These are phyloP conservation scores for Eupithecia tripunctaria DNA, from an alignment of 2,888 invertebrate species.

Conservation along the genomic window DNA sequence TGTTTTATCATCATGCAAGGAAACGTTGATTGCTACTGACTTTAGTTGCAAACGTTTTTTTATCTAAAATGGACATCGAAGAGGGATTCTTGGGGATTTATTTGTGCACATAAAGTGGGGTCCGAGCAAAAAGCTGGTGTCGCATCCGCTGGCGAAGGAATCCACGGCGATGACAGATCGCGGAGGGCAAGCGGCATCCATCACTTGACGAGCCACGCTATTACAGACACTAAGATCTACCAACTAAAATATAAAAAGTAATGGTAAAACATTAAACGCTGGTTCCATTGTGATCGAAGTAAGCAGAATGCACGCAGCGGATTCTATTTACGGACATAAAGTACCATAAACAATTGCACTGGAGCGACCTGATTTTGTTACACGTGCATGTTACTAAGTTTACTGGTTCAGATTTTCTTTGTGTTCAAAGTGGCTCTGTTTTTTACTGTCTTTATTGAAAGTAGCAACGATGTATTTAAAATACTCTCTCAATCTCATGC, in stretches of 20 bases:
- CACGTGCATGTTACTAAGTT: conserved; percentile 11
- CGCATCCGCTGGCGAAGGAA: conserved; percentile 51
- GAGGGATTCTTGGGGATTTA: conserved; percentile 43
- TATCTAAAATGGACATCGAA: conserved; percentile 24
- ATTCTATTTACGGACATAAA: conserved; percentile 5
- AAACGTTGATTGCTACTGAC: conserved; percentile 19
- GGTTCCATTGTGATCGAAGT: not conserved
- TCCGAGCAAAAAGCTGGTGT: conserved; percentile 52
- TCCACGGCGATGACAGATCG: conserved; percentile 58
- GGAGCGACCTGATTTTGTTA: conserved; percentile 13
- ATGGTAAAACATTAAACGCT: not conserved
- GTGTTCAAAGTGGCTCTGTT: not conserved
- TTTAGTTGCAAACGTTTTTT: conserved; percentile 12
- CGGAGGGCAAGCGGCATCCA: conserved; percentile 54
- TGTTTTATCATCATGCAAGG: conserved; percentile 4
- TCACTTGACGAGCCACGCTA: conserved; percentile 46
- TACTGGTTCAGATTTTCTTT: conserved; percentile 14
- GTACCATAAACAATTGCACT: conserved; percentile 30
- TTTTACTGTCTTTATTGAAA: not conserved
- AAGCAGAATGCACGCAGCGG: conserved; percentile 1
- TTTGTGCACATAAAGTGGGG: conserved; percentile 53
- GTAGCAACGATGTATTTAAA: not conserved
- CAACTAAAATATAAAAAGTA: conserved; percentile 11
- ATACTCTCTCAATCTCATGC: conserved; percentile 7
- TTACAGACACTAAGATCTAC: conserved; percentile 19